Base-by-base conservation (phyloP, 2,888 invertebrate species). In the Deroplatys truncata region DNA sequence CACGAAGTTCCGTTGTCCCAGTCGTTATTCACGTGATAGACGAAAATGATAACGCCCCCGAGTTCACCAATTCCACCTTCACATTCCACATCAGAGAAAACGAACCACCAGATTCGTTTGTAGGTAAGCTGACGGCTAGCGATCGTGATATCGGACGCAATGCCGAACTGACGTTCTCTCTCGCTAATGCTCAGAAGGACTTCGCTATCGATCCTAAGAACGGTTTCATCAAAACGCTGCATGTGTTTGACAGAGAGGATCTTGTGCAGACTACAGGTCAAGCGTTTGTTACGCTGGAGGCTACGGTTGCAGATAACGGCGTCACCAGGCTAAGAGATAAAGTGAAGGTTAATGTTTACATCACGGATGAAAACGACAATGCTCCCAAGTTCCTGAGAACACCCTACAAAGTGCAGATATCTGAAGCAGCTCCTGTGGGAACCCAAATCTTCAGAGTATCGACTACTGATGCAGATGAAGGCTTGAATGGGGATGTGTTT, bases 1-100 rank as follows among this genome's bases (percentile, higher is more conserved):
- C 96, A 84, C 95, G 97, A 92, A 97, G 96, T 88, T 98, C 98
- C 0, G 95, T 97, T 87, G 98, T 98, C 4, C 98, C 98, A 13
- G 97, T 99, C 2, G 97, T 98, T 28, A 97, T 99, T 91, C 98
- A 98, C 92, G 96, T 99, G 31, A 96, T 98, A 91, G 99, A 99
- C 94, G 98, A 99, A 94, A 99, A 99, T 93, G 99, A 99, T 94
- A 98, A 99, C 93, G 96, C 97, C 56, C 99, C 99, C 0, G 96
- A 97, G 93, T 99, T 99, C 93, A 96, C 97, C 4, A 98, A 99
- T 92, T 96, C 96, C 56, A 98, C 98, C 28, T 99, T 99, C 93
- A 96, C 97, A 90, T 98, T 99, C 93, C 97, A 96, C 93, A 96
- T 99, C 28, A 96, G 97, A 88, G 98, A 98, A 94, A 98, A 98